Base-by-base conservation (phyloP, 2,797 vertebrate genomes). In the Pipistrellus kuhlii region DNA sequence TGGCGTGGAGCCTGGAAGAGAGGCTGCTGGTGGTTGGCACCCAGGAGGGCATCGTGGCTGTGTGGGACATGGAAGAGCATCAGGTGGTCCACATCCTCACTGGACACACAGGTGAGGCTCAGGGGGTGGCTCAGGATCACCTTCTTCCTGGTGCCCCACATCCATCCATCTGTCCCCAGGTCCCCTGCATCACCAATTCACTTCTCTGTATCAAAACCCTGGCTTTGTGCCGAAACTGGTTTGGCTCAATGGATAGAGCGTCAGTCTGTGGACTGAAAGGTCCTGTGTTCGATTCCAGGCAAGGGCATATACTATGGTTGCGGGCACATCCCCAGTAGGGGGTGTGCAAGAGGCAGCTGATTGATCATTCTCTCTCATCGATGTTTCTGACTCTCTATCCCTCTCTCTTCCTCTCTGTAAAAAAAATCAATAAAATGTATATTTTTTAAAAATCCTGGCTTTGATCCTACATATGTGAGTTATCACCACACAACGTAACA, bases 11-110 rank as follows among this genome's bases (percentile, higher is more conserved):
- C 20, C 21, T 94, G 73, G 97, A 97, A 51, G 97, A 97, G 73
- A 86, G 27, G 73, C 93, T 99, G 86, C 96, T 99, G 95, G 96
- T 98, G 27, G 98, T 98, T 0, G 99, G 99, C 23, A 98, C 98
- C 59, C 97, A 98, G 38, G 97, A 98, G 0, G 98, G 99, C 1
- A 84, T 93, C 11, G 35, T 98, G 72, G 97, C 97, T 2, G 98
- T 97, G 62, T 99, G 99, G 98, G 98, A 98, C 53, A 97, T 97
- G 59, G 94, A 96, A 2, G 97, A 97, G 14, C n/a, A 84, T 9
- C 97, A 98, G 59, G 98, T 98, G 32, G 72, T 98, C 20, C 98
- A 98, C 5, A 11, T 97, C 9, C 96, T 99, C 64, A 94, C 89
- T 11, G 99, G 98, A 72, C 99, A 99, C 96, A 97, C 98, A 12